phyloP scores from a whole-genome alignment of 2,888 invertebrate species.

The Mystacides longicornis region DNA sequence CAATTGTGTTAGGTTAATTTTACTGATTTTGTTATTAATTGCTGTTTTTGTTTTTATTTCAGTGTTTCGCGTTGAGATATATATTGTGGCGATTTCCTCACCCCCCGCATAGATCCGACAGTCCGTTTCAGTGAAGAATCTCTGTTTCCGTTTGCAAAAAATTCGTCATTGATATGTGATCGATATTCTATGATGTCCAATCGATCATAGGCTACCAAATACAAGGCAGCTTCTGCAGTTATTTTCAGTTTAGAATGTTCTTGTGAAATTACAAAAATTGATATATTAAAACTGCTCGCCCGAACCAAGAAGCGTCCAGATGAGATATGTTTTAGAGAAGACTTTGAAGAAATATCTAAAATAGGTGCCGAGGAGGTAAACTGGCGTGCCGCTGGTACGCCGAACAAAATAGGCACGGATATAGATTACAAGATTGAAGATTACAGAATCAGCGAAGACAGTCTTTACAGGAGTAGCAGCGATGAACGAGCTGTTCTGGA shows the following conservation, averaged over 20 bases:
- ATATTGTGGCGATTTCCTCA: too few relatives aligned
- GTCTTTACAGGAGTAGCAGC: conserved; percentile 10
- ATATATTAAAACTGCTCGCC: too few relatives aligned
- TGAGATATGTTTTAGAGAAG: conserved; percentile 6
- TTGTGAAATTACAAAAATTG: neutral
- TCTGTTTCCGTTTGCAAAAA: too few relatives aligned
- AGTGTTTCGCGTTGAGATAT: too few relatives aligned
- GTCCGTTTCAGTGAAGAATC: too few relatives aligned
- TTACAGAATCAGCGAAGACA: conserved; percentile 13
- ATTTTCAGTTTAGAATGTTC: neutral
- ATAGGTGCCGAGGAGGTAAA: conserved; percentile 14
- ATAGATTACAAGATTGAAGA: conserved; percentile 13
- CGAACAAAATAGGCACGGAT: conserved; percentile 11
- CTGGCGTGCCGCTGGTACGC: conserved; percentile 19
- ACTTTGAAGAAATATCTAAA: conserved; percentile 9
- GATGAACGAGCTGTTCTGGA: neutral
- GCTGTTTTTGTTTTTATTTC: too few relatives aligned
- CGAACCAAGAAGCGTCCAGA: neutral
- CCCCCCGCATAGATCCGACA: too few relatives aligned
- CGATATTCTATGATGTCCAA: neutral
- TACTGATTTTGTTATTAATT: too few relatives aligned
- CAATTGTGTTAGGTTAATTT: too few relatives aligned
- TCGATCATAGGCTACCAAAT: neutral
- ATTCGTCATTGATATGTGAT: neutral
- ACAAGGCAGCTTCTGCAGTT: neutral